Conservation (phyloP, 2,888 invertebrate genomes). For the Meliscaeva auricollis region DNA sequence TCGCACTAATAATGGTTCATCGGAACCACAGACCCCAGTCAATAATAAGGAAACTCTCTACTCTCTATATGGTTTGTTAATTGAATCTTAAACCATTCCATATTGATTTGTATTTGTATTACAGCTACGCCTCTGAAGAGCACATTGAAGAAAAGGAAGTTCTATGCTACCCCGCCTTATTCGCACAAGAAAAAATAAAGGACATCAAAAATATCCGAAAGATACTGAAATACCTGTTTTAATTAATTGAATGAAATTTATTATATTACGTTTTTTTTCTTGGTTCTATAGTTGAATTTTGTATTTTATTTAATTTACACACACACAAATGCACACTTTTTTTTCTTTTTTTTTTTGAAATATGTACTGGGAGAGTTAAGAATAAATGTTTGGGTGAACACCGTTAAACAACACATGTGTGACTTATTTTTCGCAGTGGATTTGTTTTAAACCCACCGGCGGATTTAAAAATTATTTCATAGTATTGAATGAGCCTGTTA, state of each 20-base stretch:
- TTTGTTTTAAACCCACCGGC: too few relatives aligned
- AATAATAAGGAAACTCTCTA: slow-evolving; percentile 79
- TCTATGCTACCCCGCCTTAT: slow-evolving; percentile 81
- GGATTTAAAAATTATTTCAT: too few relatives aligned
- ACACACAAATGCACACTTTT: neutral
- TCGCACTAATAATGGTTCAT: slow-evolving; percentile 38
- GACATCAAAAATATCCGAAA: neutral
- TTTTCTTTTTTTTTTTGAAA: slow-evolving; percentile 16
- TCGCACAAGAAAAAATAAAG: slow-evolving; percentile 78
- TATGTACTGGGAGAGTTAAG: slow-evolving; percentile 27
- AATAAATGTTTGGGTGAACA: slow-evolving; percentile 46
- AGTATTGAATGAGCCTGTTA: too few relatives aligned
- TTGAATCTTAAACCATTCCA: neutral
- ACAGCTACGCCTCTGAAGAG: slow-evolving; percentile 82
- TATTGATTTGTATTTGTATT: slow-evolving; percentile 45
- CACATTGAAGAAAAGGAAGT: slow-evolving; percentile 82
- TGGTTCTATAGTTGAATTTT: slow-evolving; percentile 50
- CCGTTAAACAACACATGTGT: neutral
- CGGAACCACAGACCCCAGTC: slow-evolving; percentile 72
- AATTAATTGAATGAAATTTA: slow-evolving; percentile 28
- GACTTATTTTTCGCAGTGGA: too few relatives aligned
- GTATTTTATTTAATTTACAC: slow-evolving; percentile 53
- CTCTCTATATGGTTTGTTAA: slow-evolving; percentile 80
- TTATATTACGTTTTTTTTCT: slow-evolving; percentile 52
- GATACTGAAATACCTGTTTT: slow-evolving; percentile 54